Evolutionary conservation across 1,140 invertebrate species (phyloP), one percentile per base, ranked within the genome.

Genomic region (Drosophila jambulina): DNA sequence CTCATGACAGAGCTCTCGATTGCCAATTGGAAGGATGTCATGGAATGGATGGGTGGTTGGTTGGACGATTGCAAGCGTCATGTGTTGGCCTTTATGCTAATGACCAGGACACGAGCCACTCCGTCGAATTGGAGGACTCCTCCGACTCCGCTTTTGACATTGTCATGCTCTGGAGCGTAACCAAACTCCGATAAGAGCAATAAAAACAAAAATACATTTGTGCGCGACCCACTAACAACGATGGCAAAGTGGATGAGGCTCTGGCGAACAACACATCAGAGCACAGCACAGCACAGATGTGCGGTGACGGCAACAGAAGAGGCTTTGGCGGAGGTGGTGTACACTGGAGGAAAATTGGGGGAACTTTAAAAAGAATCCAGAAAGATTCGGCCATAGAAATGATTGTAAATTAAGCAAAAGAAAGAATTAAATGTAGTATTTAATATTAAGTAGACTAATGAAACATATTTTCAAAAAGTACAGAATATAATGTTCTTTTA

Each of bases 101-200:
- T 58, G 75, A 72, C 75, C 42, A 82, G 75, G 59, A 64, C 75
- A 65, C 59, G 74, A 65, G 54, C 61, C 54, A 65, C 61, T 58
- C 42, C 38, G 61, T 76, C 54, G 60, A 76, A 46, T 76, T 65
- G 74, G 69, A 76, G 32, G 25, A 34, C 43, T 36, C 38, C 38
- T 42, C 38, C 23, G 43, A 36, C 27, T 32, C 71, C 70, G 48
- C 72, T 82, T 91, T 72, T 87, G 87, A 84, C 80, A 84, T 79
- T 87, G 80, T 79, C 78, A 91, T 84, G 75, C 88, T 77, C 71
- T 91, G 84, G 91, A 91, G 88, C 88, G 88, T 85, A 91, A 91
- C 88, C 84, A 75, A 85, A 85, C 84, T 91, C 88, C 88, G 88
- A 91, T 91, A 91, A 91, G 88, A 91, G 84, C 88, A 91, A 91